A percentile compares a stretch with the other conserved stretches of the same genome.
Conservation (phyloP, 2,113 vertebrate species). For the Hydrolagus affinis region DNA sequence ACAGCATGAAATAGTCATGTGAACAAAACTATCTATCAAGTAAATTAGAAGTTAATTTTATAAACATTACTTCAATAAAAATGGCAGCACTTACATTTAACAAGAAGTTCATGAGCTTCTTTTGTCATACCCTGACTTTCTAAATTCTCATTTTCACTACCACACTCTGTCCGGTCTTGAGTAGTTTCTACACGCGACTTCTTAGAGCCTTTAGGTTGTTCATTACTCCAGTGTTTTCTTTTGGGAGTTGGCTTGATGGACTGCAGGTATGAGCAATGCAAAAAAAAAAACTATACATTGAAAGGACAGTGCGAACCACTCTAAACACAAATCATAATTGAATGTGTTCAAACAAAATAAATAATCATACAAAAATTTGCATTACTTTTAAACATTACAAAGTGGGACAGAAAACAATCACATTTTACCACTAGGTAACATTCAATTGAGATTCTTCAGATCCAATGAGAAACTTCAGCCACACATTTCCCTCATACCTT, state of each 20-base stretch:
- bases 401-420: neutral
- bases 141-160: slow-evolving; percentile 48
- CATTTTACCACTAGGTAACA: no score
- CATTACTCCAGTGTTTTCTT: slow-evolving; percentile 62
- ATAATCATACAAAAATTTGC: neutral
- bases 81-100: slow-evolving; percentile 59
- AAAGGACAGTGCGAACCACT: neutral
- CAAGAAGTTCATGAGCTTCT: slow-evolving; percentile 75
- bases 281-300: neutral
- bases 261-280: slow-evolving; percentile 38
- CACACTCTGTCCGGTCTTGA: slow-evolving; percentile 51
- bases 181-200: slow-evolving; percentile 55
- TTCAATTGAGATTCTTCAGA: no score
- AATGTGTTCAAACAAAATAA: neutral
- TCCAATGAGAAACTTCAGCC: no score
- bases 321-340: neutral
- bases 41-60: neutral
- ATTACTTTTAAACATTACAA: neutral
- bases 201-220: slow-evolving; percentile 59
- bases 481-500: no score
- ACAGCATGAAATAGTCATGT: neutral
- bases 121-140: slow-evolving; percentile 44
- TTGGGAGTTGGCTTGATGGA: slow-evolving; percentile 59
- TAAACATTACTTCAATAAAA: neutral
- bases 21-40: no score